Percentiles rank a stretch among this genome's conserved stretches.
phyloP scores from a whole-genome alignment of 2,797 vertebrate species.

The Tympanoctomys barrerae region DNA sequence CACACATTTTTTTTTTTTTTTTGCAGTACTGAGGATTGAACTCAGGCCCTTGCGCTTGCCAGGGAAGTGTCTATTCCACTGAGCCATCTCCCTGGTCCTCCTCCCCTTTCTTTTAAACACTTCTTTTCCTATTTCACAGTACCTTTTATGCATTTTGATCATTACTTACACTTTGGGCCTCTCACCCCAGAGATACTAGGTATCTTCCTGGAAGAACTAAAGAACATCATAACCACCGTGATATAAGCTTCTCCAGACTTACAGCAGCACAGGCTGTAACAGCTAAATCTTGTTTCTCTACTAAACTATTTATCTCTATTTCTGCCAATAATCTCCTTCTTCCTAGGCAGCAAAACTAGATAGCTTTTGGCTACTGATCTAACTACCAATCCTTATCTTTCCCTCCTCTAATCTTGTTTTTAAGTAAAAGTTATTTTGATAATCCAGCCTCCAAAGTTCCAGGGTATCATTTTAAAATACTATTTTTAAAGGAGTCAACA shows the following conservation, averaged over 20 bases:
- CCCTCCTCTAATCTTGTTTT: not conserved
- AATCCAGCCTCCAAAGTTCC: not conserved
- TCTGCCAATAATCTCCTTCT: not conserved
- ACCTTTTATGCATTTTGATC: not conserved
- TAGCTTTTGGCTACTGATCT: not conserved
- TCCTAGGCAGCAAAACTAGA: not conserved
- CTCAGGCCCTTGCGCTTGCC: no score
- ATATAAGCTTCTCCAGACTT: not conserved
- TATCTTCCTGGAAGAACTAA: not conserved
- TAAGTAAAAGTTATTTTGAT: conserved; percentile 19
- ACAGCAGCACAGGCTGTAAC: not conserved
- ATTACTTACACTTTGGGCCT: not conserved
- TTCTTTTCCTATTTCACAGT: not conserved
- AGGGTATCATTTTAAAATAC: not conserved
- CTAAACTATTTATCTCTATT: not conserved
- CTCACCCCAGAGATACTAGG: not conserved
- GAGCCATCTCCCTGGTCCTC: no score
- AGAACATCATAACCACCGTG: not conserved
- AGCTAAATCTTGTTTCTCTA: not conserved
- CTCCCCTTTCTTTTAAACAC: not conserved
- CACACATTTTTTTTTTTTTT: no score
- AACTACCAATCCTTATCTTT: not conserved
- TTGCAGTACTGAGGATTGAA: no score
- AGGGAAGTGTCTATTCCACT: no score
- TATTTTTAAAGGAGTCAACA: not conserved